A percentile compares a stretch with the other conserved stretches of the same genome.
Conservation (phyloP, 2,113 vertebrate genomes). For the Sisor rabdophorus region DNA sequence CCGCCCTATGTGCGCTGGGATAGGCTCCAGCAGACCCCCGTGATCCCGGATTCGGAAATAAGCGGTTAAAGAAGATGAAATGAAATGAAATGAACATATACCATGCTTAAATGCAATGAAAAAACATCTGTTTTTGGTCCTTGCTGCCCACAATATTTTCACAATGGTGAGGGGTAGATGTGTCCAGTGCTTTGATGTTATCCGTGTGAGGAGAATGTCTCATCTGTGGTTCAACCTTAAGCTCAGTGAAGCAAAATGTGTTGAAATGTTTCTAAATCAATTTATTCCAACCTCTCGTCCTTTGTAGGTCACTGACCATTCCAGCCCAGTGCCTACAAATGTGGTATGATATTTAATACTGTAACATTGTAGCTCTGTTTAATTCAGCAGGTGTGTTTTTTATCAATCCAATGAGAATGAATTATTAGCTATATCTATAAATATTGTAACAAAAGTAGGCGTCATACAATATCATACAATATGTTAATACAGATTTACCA, state of each 20-base stretch:
- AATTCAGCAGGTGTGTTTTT: neutral
- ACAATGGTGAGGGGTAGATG: neutral
- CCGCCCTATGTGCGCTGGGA: no score
- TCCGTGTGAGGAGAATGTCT: neutral
- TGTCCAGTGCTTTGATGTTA: conserved; percentile 4
- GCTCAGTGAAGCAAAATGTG: conserved; percentile 27
- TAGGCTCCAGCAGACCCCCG: no score
- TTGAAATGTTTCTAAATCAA: conserved; percentile 36
- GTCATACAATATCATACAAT: neutral
- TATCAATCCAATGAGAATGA: neutral
- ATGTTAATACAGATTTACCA: neutral
- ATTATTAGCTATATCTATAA: neutral
- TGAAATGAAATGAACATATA: no score
- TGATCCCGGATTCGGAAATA: no score
- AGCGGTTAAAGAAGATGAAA: no score
- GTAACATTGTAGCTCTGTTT: neutral
- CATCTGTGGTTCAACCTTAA: conserved; percentile 27
- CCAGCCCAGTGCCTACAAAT: conserved; percentile 18
- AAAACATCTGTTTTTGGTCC: neutral
- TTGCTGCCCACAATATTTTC: neutral
- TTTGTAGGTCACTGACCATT: conserved; percentile 41
- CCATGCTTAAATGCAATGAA: neutral
- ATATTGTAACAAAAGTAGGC: neutral
- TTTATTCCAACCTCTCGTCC: conserved; percentile 32
- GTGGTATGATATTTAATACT: conserved; percentile 2